Evolutionary conservation across 2,888 invertebrate species (phyloP), one percentile per base, ranked within the genome.

Genomic region (Drosophila paranaensis): DNA sequence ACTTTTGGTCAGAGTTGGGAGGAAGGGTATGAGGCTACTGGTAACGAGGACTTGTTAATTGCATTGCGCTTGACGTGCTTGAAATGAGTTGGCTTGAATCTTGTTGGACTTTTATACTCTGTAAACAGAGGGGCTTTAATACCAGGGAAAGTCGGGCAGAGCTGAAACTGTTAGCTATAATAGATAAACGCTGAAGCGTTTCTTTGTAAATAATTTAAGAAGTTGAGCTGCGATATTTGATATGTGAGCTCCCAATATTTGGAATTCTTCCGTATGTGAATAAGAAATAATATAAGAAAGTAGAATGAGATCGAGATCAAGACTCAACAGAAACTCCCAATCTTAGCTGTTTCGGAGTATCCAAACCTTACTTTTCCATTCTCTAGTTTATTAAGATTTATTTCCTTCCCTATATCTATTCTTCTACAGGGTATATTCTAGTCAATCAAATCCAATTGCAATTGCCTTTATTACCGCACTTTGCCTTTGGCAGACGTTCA

Each of bases 1-100:
- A 48, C 46, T 48, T 56, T 30, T 20, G 40, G 20, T 11, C 3
- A 25, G 10, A 16, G 25, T 16, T 37, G 20, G 13, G 16, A 8
- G 35, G 4, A 20, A 14, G 20, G 13, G 51, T 20, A 8, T 20
- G 10, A n/a, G 30, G 25, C 30, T 33, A 30, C 20, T 43, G 46
- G 51, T 55, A 61, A 64, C 46, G 71, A 75, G 71, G 51, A 66
- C 66, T 73, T 77, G 72, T 77, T 78, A 80, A 80, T 78, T 80
- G 72, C 72, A 72, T 42, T 75, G 55, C 63, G 37, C 62, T 69
- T 46, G 60, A 46, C 60, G 48, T 69, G 50, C 42, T 46, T 39
- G 33, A 60, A 42, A 40, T 55, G 37, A 40, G n/a, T 30, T 51
- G 53, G 20, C n/a, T n/a, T n/a, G n/a, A n/a, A n/a, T 48, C 30